Evolutionary conservation across 2,888 invertebrate genomes (phyloP), one percentile per base, ranked within the genome.

Genomic region (Pedicia rivosa): DNA sequence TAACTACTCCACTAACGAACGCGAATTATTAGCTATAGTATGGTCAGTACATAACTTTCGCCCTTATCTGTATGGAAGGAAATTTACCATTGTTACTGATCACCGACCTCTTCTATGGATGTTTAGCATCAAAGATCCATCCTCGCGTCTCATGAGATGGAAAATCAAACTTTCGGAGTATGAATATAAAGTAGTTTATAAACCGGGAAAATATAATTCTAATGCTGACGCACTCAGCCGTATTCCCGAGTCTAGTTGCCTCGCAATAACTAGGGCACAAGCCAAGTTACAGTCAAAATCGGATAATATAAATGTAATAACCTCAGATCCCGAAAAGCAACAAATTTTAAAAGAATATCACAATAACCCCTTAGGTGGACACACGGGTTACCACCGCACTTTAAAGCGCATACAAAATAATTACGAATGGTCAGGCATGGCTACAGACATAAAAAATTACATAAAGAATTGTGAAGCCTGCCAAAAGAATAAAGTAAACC

Each of bases 81-180:
- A 48, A 35, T 58, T 61, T 25, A 44, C 36, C 24, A 41, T 52
- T 2, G 40, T 47, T 5, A 52, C 48, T 1, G 52, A 53, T 35
- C 50, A 53, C 36, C 45, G 46, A 35, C 48, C 50, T 2, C 40
- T 52, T 2, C 32, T 41, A 25, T 48, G 47, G 47, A 30, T 47
- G n/a, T 38, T 41, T 28, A 44, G 40, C 13, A 15, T 44, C 1
- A 49, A 47, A 29, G 48, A 50, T 27, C 43, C 46, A 5, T 43
- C 39, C 16, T 43, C 46, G 0, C 40, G 47, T 29, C 31, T 56
- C 5, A 38, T 48, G n/a, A 36, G 50, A 16, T 52, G 50, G 50
- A 35, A 46, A 26, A 39, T 51, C 9, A 47, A 47, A 40, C 40
- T 52, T 3, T 44, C 45, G 19, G 48, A 50, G 35, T 51, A 43